Evolutionary conservation across 2,113 vertebrate species (phyloP), one percentile per base, ranked within the genome.

Genomic region (Natator depressus): DNA sequence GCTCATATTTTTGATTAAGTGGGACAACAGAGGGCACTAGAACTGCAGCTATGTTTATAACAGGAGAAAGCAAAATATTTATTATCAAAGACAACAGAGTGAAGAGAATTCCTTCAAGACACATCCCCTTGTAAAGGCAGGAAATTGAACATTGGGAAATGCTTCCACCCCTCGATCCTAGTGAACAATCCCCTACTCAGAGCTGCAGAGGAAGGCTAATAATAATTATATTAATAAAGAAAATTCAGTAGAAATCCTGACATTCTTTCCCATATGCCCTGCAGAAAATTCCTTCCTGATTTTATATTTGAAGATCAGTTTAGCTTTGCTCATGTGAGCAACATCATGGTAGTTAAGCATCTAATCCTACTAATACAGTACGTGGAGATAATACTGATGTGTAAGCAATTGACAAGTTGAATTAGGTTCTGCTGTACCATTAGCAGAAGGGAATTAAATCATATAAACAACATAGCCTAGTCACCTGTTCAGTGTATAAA

Each of bases 111-210:
- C 22, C 42, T 38, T 46, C 38, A 78, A 27, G 16, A 47, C 42
- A 5, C 12, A 38, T 72, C 9, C 65, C 31, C 72, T 10, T 62
- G 80, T 62, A 8, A 38, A 31, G 0, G 53, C 72, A 80, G 85
- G 29, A 80, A 53, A 51, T 24, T 2, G 2, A 20, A 12, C 0
- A 3, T 2, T 20, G 11, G 55, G 35, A 22, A 38, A 89, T 83
- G n/a, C 62, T 84, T 57, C 62, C 57, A 79, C 53, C 69, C 2
- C 0, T 13, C 38, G 1, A 62, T 49, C 2, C 0, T 1, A 0
- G 20, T 2, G 1, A 6, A 3, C 53, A 10, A 53, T 50, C 72
- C 84, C 65, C 31, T 0, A 11, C 10, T 4, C 3, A 27, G 10
- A 3, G 79, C 86, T 51, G 88, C 51, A n/a, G 3, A 86, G 46